Percentiles rank a stretch among this genome's conserved stretches.
Evolutionary conservation across 2,888 invertebrate species (phyloP).

Genomic region (Flexamia atlantica): DNA sequence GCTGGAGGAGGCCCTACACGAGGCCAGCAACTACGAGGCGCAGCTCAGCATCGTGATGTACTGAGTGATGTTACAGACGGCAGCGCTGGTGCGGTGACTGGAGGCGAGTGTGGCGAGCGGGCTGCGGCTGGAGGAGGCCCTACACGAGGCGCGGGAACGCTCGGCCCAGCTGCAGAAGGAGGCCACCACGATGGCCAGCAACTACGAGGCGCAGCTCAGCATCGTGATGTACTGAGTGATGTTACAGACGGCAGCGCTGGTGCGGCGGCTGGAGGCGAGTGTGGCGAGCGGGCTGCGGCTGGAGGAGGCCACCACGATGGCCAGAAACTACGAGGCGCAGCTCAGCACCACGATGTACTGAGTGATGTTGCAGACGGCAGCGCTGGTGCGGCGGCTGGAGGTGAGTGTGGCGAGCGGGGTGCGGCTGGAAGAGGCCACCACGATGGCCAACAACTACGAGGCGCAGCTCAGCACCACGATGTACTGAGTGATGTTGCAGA

Average conservation of each 20-base stretch:
- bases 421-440: constrained; percentile 70
- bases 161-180: constrained; percentile 78
- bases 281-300: constrained; percentile 75
- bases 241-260: no score
- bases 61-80: no score
- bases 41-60: constrained; percentile 82
- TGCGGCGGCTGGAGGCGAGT: constrained; percentile 75
- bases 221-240: constrained; percentile 75
- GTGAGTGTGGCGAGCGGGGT: no score
- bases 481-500: not conserved
- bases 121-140: constrained; percentile 73
- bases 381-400: no score
- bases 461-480: constrained; percentile 83
- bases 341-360: no score
- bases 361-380: no score
- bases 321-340: constrained; percentile 73
- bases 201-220: constrained; percentile 84
- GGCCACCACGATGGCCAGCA: constrained; percentile 77
- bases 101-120: constrained; percentile 77
- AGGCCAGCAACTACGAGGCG: constrained; percentile 80
- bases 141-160: constrained; percentile 73
- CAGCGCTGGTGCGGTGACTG: no score
- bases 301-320: constrained; percentile 73
- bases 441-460: constrained; percentile 80
- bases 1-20: no score